Percentiles rank a stretch among this genome's conserved stretches.
These are phyloP conservation scores for Hoplodrina ambigua DNA, from an alignment of 2,888 invertebrate species.

Conservation along the genomic window DNA sequence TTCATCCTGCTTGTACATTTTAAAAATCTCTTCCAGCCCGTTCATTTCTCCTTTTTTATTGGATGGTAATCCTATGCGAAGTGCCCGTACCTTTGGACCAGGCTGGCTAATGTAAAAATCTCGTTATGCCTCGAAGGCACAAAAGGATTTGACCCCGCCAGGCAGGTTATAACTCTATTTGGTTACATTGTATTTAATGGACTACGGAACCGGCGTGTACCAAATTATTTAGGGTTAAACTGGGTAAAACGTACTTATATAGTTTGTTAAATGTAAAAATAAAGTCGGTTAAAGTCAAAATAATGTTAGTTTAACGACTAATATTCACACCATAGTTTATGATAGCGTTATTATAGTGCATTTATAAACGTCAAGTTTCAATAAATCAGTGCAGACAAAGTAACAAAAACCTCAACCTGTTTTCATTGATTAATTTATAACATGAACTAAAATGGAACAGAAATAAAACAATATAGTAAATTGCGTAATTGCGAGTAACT, in stretches of 20 bases:
- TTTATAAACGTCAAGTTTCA: not conserved
- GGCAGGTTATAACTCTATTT: conserved; percentile 64
- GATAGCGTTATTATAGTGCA: not conserved
- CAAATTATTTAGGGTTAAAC: not conserved
- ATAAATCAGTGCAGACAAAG: not conserved
- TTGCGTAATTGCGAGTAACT: too few species aligned
- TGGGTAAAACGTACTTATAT: not conserved
- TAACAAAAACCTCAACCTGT: too few species aligned
- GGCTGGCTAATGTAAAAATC: conserved; percentile 77
- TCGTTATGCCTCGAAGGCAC: conserved; percentile 72
- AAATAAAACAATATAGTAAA: too few species aligned
- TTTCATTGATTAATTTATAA: too few species aligned
- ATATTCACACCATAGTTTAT: not conserved
- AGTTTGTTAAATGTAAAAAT: not conserved
- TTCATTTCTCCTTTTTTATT: conserved; percentile 26
- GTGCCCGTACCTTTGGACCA: conserved; percentile 56
- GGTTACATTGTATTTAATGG: conserved; percentile 60
- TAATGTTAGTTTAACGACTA: not conserved
- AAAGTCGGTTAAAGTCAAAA: not conserved
- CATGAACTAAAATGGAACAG: too few species aligned
- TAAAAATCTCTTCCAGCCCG: conserved; percentile 14
- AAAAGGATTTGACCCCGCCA: conserved; percentile 65
- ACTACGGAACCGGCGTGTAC: conserved; percentile 14
- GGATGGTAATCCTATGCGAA: conserved; percentile 51
- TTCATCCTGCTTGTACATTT: conserved; percentile 21